phyloP scores from a whole-genome alignment of 2,888 invertebrate species.

The Chorisops tibialis region DNA sequence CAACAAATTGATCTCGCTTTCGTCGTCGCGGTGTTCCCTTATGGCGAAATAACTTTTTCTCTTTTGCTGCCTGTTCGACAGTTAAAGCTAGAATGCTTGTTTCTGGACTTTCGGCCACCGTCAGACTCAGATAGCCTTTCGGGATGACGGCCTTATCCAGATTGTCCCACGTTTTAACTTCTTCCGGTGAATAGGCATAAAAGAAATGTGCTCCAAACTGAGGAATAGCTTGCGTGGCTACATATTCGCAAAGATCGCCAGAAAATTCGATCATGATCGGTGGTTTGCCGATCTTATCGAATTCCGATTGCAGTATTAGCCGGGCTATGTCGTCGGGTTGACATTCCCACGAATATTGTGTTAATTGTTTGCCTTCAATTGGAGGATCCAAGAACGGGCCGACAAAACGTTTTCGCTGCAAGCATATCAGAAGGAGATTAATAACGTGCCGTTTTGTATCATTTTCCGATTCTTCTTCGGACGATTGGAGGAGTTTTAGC shows the following conservation, averaged over 20 bases:
- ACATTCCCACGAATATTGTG: conserved; percentile 30
- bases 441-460: conserved; percentile 42
- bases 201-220: conserved; percentile 55
- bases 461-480: conserved; percentile 13
- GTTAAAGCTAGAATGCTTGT: conserved; percentile 23
- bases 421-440: conserved; percentile 51
- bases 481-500: conserved; percentile 32
- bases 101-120: conserved; percentile 21
- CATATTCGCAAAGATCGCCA: conserved; percentile 52
- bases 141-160: conserved; percentile 46
- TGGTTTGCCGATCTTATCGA: conserved; percentile 41
- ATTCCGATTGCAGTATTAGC: conserved; percentile 40
- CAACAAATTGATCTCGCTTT: background rate
- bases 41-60: background rate
- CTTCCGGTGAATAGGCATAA: conserved; percentile 53
- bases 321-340: conserved; percentile 46
- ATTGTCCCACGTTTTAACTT: conserved; percentile 50
- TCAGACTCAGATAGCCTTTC: conserved; percentile 37
- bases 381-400: conserved; percentile 52
- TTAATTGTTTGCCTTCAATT: conserved; percentile 39
- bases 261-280: conserved; percentile 48
- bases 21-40: background rate
- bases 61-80: background rate
- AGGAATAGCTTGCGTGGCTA: conserved; percentile 53
- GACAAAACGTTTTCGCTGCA: conserved; percentile 49